These are phyloP conservation scores for Cassiopea andromeda DNA, from an alignment of 30 jellyfish, hydroid and myxozoan species.

Conservation along the genomic window DNA sequence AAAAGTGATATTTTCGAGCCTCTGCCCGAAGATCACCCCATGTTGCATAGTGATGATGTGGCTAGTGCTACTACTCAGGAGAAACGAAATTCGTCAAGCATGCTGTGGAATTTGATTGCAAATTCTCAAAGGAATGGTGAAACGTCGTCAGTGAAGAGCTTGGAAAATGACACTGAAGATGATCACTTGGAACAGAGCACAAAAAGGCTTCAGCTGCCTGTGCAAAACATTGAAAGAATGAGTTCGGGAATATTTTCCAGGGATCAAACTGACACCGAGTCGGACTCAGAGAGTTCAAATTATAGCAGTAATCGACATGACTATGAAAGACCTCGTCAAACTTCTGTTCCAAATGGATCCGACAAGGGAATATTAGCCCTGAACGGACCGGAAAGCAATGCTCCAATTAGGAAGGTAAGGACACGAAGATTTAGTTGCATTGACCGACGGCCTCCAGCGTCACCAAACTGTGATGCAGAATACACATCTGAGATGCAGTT, in stretches of 20 bases:
- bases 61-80: not conserved
- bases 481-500: conserved; percentile 19
- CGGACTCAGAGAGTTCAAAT: conserved; percentile 21
- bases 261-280: conserved; percentile 28
- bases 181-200: not conserved
- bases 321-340: not conserved
- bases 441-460: not conserved
- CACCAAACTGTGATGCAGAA: not conserved
- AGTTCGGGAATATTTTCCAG: conserved; percentile 63
- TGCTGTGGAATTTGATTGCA: conserved; percentile 56
- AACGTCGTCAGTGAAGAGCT: not conserved
- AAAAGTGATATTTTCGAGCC: conserved; percentile 12
- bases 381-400: not conserved
- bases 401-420: not conserved
- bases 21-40: conserved; percentile 20
- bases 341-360: not conserved
- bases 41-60: not conserved
- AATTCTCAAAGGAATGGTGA: conserved; percentile 19
- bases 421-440: not conserved
- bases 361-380: not conserved
- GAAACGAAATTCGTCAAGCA: conserved; percentile 27
- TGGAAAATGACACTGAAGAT: not conserved
- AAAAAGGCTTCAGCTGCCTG: conserved; percentile 13
- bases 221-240: conserved; percentile 22
- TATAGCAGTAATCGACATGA: not conserved